Conservation (phyloP, 2,888 invertebrate genomes). For the Macropis europaea region DNA sequence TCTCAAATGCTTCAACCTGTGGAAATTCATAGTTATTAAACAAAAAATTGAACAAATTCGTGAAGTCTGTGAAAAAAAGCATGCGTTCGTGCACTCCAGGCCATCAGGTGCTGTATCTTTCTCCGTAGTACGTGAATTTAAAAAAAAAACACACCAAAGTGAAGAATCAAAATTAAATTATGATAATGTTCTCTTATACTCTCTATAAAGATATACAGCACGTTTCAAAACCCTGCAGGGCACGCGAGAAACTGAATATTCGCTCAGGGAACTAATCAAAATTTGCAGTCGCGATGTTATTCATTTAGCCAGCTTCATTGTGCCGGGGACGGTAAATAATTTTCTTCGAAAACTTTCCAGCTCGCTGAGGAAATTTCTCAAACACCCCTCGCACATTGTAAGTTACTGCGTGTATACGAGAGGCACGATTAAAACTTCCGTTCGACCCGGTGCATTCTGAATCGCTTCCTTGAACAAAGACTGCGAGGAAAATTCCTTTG, state of each 20-base stretch:
- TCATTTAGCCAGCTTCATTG: slow-evolving; percentile 17
- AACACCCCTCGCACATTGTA: slow-evolving; percentile 12
- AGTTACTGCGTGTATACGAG: slow-evolving; percentile 1
- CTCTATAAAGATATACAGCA: too few relatives aligned
- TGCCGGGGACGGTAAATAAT: slow-evolving; percentile 25
- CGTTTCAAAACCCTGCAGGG: too few relatives aligned
- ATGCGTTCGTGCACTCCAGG: too few relatives aligned
- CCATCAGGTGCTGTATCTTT: too few relatives aligned
- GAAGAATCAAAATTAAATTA: background rate
- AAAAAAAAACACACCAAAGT: too few relatives aligned
- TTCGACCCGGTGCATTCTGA: background rate
- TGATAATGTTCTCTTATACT: background rate
- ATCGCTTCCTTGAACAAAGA: background rate
- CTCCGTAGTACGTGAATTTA: too few relatives aligned
- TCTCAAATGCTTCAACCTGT: too few relatives aligned
- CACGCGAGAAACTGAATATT: too few relatives aligned
- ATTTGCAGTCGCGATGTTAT: slow-evolving; percentile 2
- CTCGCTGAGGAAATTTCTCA: slow-evolving; percentile 14
- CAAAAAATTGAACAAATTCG: too few relatives aligned
- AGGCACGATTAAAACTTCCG: slow-evolving; percentile 29
- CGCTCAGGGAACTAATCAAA: slow-evolving; percentile 12
- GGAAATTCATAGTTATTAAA: too few relatives aligned
- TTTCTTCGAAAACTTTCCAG: slow-evolving; percentile 18
- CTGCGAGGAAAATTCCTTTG: background rate
- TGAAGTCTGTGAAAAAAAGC: too few relatives aligned